Percentiles rank a stretch among this genome's conserved stretches.
phyloP scores from a whole-genome alignment of 2,888 invertebrate species.

The Muschampia staudingeri region DNA sequence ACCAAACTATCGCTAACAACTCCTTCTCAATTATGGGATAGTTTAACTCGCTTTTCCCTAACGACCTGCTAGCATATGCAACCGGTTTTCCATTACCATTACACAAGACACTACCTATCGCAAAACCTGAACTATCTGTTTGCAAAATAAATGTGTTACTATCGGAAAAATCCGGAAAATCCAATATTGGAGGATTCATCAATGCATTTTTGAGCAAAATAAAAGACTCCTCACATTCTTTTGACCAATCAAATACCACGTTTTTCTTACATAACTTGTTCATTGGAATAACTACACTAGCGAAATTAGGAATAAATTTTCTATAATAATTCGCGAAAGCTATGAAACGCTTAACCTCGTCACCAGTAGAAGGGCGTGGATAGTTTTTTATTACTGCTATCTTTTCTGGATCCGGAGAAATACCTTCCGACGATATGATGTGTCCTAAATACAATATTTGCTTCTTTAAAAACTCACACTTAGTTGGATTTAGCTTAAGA shows the following conservation, averaged over 20 bases:
- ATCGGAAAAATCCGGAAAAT: neutral
- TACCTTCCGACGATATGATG: neutral
- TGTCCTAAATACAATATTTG: neutral
- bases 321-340: neutral
- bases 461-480: neutral
- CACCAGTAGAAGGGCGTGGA: neutral
- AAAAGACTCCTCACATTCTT: neutral
- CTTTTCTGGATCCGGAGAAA: neutral
- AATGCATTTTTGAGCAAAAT: neutral
- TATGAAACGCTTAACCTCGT: neutral
- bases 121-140: neutral
- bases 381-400: neutral
- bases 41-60: neutral
- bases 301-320: neutral
- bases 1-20: neutral
- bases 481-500: neutral
- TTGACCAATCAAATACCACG: neutral
- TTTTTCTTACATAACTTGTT: neutral
- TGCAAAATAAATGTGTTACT: neutral
- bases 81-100: neutral
- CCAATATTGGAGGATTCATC: neutral
- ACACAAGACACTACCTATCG: neutral
- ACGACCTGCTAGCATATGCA: neutral
- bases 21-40: neutral
- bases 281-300: no score